Percentiles rank a stretch among this genome's conserved stretches.
Evolutionary conservation across 92 coral and sea anemone genomes (phyloP).

Genomic region (Blastomussa wellsi): DNA sequence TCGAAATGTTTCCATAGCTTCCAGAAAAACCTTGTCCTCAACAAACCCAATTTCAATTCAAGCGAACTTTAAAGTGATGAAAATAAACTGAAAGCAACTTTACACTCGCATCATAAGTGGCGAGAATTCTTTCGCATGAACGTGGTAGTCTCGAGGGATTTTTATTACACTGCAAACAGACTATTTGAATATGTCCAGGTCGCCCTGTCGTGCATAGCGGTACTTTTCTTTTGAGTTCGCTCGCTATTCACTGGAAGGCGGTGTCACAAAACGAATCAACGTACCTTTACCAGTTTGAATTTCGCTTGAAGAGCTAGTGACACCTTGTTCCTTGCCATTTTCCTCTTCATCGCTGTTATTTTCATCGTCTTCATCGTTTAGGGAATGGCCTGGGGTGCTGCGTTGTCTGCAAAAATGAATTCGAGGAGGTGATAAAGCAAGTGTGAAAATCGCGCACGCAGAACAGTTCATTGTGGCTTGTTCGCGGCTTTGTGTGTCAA

Average conservation of each 20-base stretch:
- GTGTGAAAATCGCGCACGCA: constrained; percentile 77
- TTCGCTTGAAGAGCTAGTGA: constrained; percentile 11
- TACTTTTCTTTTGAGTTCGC: constrained; percentile 9
- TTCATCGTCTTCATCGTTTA: constrained; percentile 63
- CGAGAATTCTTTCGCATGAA: neutral
- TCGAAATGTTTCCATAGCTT: neutral
- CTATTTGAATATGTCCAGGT: neutral
- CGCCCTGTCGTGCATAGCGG: neutral
- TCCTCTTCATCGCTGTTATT: constrained; percentile 66
- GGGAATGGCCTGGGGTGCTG: constrained; percentile 15
- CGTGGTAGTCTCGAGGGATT: neutral
- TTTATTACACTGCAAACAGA: too few relatives aligned
- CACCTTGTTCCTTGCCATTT: constrained; percentile 38
- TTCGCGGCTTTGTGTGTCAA: constrained; percentile 72
- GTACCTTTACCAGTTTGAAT: constrained; percentile 27
- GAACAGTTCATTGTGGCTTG: constrained; percentile 56
- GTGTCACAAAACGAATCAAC: constrained; percentile 14
- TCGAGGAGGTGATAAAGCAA: constrained; percentile 57
- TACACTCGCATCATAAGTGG: neutral
- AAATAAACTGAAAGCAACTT: neutral
- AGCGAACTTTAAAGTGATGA: neutral
- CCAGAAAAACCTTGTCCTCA: neutral
- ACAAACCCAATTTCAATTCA: neutral
- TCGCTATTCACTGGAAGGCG: constrained; percentile 33
- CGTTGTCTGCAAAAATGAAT: constrained; percentile 43